Base-by-base conservation (phyloP, 2,888 invertebrate genomes). In the Entomobrya proxima region DNA sequence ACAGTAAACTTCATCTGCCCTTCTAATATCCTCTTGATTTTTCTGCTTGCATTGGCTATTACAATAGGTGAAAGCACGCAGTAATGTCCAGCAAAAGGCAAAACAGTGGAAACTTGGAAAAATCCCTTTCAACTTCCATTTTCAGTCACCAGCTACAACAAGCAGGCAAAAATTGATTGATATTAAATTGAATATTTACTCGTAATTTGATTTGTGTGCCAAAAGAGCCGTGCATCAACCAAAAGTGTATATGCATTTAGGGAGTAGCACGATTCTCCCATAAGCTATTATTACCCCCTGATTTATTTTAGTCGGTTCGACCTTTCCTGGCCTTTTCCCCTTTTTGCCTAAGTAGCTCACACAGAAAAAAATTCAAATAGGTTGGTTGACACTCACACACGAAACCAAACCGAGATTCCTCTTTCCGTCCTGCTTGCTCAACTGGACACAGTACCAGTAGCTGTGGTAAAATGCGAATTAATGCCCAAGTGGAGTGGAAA, bases 171-270 rank as follows among this genome's bases (percentile, higher is more conserved):
- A 77, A 37, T 21, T 58, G 80, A 81, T 81, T 81, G 80, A 74
- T 72, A 55, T 72, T 50, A 55, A 81, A 81, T 81, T 81, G 80
- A 81, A 81, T 81, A 81, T 72, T 81, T 72, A 11, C 37, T 30
- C 18, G 69, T 50, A 81, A 72, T 79, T 79, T 67, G 50, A 79
- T 67, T 50, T 74, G 15, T n/a, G 7, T 30, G 37, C 40, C 30
- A 69, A 69, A 69, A 69, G 40, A 69, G 24, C 24, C 21, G 18
- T 69, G 44, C 24, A 11, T 15, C 7, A 40, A 40, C 44, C 44
- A 7, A 40, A 15, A 15, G 44, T 64, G 27, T 13, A 32, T 7
- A 37, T 64, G n/a, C 37, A 55, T 55, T 24, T 55, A 24, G 21
- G 37, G 64, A 40, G 44, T 40, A 40, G 18, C 35, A 5, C 35